Evolutionary conservation across 2,113 vertebrate species (phyloP), one percentile per base, ranked within the genome.

Genomic region (Ailuropoda melanoleuca): DNA sequence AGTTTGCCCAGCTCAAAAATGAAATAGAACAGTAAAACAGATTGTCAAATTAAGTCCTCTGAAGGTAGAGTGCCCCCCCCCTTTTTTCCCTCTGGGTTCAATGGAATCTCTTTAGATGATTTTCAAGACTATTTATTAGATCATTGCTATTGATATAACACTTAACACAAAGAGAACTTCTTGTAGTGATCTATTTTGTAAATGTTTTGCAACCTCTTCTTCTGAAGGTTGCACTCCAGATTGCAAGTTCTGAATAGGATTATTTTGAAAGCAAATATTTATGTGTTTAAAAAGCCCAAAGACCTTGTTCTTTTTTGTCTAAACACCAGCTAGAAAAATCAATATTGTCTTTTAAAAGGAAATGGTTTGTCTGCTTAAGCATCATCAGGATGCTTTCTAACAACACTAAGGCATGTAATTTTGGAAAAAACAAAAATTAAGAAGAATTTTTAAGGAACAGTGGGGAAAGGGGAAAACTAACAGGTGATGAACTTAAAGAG

Each of bases 331-430:
- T 90, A 80, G 24, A 70, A 83, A 96, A 86, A 96, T 95, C 50
- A 97, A 48, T 95, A 92, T 75, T 90, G 96, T 77, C 17, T 95
- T 60, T 88, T 68, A 56, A 23, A 88, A 92, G 8, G 19, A 90
- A 96, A 58, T 88, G 3, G 4, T 92, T 94, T 82, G 70, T 19
- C 21, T 88, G 12, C 31, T 81, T 85, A 80, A 29, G 3, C 26
- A 50, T 75, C 18, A 66, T 31, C 37, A 75, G 31, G 88, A 84
- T 95, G 46, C 29, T 55, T 92, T 92, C 39, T 39, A 90, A 39
- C 13, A 91, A 43, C 23, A 68, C 1, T 50, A 62, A 87, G 19
- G 1, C 0, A 55, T 19, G 89, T 68, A 46, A 48, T 87, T 95
- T 84, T 88, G 1, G 31, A 50, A 64, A 64, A 84, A 56, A 56